Percentiles rank a stretch among this genome's conserved stretches.
phyloP scores from a whole-genome alignment of 2,113 vertebrate species.

The Pitta sordida region DNA sequence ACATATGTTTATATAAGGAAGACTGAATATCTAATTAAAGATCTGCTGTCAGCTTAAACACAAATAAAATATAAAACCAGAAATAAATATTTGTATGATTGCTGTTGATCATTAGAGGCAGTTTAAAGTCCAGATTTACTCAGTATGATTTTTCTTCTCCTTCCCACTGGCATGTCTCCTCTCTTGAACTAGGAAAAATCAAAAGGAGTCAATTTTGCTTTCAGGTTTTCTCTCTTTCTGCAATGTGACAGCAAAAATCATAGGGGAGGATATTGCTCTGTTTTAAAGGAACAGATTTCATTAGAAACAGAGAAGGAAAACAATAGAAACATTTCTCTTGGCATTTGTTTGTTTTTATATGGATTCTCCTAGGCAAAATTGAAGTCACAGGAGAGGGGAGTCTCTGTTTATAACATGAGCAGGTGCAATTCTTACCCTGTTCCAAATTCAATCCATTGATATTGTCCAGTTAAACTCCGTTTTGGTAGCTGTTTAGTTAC shows the following conservation, averaged over 20 bases:
- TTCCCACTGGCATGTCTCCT: constrained; percentile 24
- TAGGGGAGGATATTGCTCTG: constrained; percentile 55
- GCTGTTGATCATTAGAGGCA: constrained; percentile 1
- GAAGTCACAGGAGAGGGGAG: neutral
- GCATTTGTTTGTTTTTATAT: constrained; percentile 56
- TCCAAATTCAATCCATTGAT: neutral
- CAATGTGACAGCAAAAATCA: constrained; percentile 43
- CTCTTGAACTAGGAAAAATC: constrained; percentile 45
- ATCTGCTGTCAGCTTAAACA: neutral
- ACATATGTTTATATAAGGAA: neutral
- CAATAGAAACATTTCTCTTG: constrained; percentile 48
- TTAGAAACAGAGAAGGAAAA: constrained; percentile 48
- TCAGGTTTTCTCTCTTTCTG: constrained; percentile 51
- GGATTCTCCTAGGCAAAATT: constrained; percentile 34
- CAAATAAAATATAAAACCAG: neutral
- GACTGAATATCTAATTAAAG: neutral
- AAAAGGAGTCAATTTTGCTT: constrained; percentile 56
- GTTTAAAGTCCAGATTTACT: constrained; percentile 40
- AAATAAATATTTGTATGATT: constrained; percentile 48
- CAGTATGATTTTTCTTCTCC: constrained; percentile 21
- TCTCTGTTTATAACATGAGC: neutral
- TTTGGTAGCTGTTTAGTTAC: neutral
- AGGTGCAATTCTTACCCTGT: neutral
- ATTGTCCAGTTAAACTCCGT: neutral
- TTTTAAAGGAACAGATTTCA: constrained; percentile 59